A percentile compares a stretch with the other conserved stretches of the same genome.
phyloP scores from a whole-genome alignment of 2,888 invertebrate genomes.

The Sipha maydis region DNA sequence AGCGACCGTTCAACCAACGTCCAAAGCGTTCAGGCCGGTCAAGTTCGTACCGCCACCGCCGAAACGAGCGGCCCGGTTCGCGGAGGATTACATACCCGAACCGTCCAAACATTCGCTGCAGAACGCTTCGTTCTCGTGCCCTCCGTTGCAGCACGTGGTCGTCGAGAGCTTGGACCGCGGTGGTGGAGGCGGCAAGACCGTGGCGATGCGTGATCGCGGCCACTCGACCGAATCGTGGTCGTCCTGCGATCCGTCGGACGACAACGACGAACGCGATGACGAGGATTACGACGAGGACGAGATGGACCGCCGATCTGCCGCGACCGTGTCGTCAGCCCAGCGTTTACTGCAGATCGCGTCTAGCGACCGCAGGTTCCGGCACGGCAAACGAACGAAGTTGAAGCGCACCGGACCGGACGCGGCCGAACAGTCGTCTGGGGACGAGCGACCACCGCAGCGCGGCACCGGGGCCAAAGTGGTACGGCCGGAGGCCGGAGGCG shows the following conservation, averaged over 20 bases:
- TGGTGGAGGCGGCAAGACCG: background rate
- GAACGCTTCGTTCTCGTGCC: background rate
- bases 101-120: slow-evolving; percentile 14
- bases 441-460: slow-evolving; percentile 1
- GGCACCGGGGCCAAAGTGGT: background rate
- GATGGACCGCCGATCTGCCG: background rate
- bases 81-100: slow-evolving; percentile 46
- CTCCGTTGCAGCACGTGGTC: slow-evolving; percentile 29
- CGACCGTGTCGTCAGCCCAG: slow-evolving; percentile 43
- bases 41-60: slow-evolving; percentile 60
- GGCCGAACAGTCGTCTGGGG: slow-evolving; percentile 14
- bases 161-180: slow-evolving; percentile 14
- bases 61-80: slow-evolving; percentile 3
- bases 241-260: background rate
- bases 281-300: background rate
- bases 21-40: slow-evolving; percentile 59
- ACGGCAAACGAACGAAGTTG: slow-evolving; percentile 64
- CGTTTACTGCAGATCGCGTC: slow-evolving; percentile 49
- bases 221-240: slow-evolving; percentile 1
- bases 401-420: slow-evolving; percentile 62
- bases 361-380: slow-evolving; percentile 64
- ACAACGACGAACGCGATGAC: background rate
- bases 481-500: background rate
- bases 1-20: too few species aligned
- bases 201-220: background rate